These are phyloP conservation scores for Drosophila borealis DNA, from an alignment of 2,888 invertebrate species.

Conservation along the genomic window DNA sequence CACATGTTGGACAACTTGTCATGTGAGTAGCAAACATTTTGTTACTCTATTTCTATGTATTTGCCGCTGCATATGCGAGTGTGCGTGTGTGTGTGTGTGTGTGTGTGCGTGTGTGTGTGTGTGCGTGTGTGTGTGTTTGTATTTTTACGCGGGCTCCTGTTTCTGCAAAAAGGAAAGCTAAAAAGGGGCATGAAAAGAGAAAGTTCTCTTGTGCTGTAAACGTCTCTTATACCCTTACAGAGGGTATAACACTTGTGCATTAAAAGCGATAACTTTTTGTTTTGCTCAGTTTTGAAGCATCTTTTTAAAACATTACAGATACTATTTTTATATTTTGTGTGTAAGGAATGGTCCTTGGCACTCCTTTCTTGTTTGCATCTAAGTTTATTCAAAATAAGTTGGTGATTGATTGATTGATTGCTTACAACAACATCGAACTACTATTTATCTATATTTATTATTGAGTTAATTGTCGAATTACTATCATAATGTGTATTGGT, in stretches of 20 bases:
- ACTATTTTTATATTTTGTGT: no score
- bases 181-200: constrained; percentile 73
- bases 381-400: no score
- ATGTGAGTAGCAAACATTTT: constrained; percentile 87
- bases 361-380: no score
- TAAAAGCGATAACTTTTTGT: neutral
- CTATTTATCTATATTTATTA: neutral
- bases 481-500: neutral
- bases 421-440: neutral
- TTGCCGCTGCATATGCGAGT: neutral
- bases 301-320: no score
- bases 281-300: no score
- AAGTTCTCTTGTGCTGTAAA: constrained; percentile 52
- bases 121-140: constrained; percentile 12
- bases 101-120: constrained; percentile 3
- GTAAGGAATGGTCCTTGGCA: no score
- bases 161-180: constrained; percentile 70
- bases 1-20: constrained; percentile 98
- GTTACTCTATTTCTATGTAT: constrained; percentile 17
- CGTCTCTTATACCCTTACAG: constrained; percentile 30
- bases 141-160: constrained; percentile 50
- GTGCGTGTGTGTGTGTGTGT: constrained; percentile 11
- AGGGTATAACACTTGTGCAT: neutral
- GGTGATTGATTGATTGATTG: no score
- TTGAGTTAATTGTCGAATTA: neutral